A percentile compares a stretch with the other conserved stretches of the same genome.
Conservation (phyloP, 2,113 vertebrate species). For the Siniperca chuatsi region DNA sequence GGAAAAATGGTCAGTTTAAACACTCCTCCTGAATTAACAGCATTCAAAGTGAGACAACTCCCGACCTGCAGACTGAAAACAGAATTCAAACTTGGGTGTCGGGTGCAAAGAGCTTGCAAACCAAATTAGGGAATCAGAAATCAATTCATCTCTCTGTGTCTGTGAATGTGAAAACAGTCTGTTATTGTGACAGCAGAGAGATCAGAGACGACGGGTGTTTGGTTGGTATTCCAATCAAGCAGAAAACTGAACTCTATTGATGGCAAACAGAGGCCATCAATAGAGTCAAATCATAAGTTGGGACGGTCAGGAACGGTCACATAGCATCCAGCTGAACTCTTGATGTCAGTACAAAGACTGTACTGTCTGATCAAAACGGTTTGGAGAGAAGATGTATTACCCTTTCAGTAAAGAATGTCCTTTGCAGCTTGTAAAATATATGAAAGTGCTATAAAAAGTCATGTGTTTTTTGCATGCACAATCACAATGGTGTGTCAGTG, state of each 20-base stretch:
- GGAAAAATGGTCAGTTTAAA: not conserved
- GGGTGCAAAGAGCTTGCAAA: conserved; percentile 51
- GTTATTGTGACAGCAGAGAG: conserved; percentile 39
- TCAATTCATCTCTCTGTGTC: conserved; percentile 56
- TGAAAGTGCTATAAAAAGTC: conserved; percentile 78
- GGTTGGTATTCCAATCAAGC: conserved; percentile 37
- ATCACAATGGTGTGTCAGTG: conserved; percentile 36
- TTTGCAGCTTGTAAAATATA: conserved; percentile 88
- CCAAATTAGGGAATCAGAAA: conserved; percentile 42
- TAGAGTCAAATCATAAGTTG: conserved; percentile 57
- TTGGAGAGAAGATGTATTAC: conserved; percentile 78
- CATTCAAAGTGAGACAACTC: conserved; percentile 39
- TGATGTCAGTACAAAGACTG: conserved; percentile 48
- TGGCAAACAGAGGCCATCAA: conserved; percentile 44
- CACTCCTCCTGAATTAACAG: conserved; percentile 54
- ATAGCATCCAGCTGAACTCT: conserved; percentile 65
- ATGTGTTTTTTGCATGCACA: conserved; percentile 58
- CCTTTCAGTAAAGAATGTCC: conserved; percentile 89
- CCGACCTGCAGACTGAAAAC: conserved; percentile 21
- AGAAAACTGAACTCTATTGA: conserved; percentile 65
- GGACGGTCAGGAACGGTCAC: conserved; percentile 43
- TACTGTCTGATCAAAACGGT: conserved; percentile 50
- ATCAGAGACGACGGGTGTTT: conserved; percentile 24
- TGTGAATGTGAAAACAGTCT: conserved; percentile 50
- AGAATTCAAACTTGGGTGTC: conserved; percentile 1